Evolutionary conservation across 2,888 invertebrate genomes (phyloP).

Genomic region (Cantharis rufa): DNA sequence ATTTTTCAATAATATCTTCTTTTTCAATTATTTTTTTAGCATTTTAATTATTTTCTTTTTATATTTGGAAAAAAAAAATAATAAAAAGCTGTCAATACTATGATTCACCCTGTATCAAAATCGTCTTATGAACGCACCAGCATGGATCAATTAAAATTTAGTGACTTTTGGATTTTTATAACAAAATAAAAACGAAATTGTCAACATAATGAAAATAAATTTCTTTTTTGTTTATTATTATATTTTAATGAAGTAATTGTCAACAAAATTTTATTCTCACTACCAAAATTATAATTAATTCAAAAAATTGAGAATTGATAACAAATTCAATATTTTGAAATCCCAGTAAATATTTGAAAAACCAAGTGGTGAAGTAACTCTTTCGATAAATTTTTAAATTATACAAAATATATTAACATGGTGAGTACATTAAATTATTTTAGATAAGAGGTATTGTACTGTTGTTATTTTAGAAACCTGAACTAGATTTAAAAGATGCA

Average conservation of each 20-base stretch:
- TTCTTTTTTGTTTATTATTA: not conserved
- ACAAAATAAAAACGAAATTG: too few relatives aligned
- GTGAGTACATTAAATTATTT: not conserved
- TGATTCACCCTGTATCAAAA: not conserved
- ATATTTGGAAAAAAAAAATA: too few relatives aligned
- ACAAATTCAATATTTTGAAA: too few relatives aligned
- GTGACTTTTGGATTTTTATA: too few relatives aligned
- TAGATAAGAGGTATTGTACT: not conserved
- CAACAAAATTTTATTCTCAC: too few relatives aligned
- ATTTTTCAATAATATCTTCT: too few relatives aligned
- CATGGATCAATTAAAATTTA: not conserved
- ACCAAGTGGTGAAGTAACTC: too few relatives aligned
- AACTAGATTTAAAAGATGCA: constrained; percentile 40
- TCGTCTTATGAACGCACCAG: not conserved
- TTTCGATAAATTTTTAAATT: not conserved
- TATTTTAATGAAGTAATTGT: not conserved
- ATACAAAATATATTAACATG: not conserved
- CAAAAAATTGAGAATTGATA: not conserved
- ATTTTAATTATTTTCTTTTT: too few relatives aligned
- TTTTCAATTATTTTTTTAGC: too few relatives aligned
- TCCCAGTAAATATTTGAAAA: too few relatives aligned
- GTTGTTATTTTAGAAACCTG: not conserved
- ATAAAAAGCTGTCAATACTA: too few relatives aligned
- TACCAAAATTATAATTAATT: too few relatives aligned
- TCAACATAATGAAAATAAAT: not conserved